These are phyloP conservation scores for Salvator merianae DNA, from an alignment of 2,113 vertebrate species.

Conservation along the genomic window DNA sequence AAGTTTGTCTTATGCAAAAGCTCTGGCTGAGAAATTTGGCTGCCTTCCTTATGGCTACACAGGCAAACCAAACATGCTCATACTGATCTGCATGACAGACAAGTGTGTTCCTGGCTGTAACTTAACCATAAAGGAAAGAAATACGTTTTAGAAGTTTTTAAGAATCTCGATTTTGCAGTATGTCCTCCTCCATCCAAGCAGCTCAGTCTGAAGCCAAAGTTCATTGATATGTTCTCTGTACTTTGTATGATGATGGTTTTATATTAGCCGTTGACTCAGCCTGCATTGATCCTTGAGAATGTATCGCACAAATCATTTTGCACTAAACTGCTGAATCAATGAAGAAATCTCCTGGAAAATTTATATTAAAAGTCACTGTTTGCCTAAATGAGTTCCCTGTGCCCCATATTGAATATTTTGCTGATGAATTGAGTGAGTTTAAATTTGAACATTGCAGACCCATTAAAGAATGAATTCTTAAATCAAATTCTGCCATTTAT, in stretches of 20 bases:
- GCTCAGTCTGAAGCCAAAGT: slow-evolving; percentile 82
- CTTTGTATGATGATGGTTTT: slow-evolving; percentile 82
- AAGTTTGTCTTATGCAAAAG: neutral
- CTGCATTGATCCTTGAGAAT: slow-evolving; percentile 93
- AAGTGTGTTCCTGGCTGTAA: neutral
- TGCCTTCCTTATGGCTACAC: neutral
- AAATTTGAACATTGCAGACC: slow-evolving; percentile 94
- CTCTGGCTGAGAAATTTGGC: neutral
- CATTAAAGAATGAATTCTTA: slow-evolving; percentile 97
- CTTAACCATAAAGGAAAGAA: neutral
- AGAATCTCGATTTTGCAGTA: slow-evolving; percentile 27
- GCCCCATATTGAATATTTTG: slow-evolving; percentile 94
- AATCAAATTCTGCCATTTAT: slow-evolving; percentile 97
- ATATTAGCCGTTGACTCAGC: slow-evolving; percentile 87
- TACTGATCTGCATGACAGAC: neutral
- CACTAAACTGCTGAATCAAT: slow-evolving; percentile 95
- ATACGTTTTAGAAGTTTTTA: neutral
- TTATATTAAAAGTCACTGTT: slow-evolving; percentile 95
- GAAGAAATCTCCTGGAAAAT: slow-evolving; percentile 99
- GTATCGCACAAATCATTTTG: slow-evolving; percentile 99
- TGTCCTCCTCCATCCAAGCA: slow-evolving; percentile 43
- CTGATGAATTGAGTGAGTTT: slow-evolving; percentile 99
- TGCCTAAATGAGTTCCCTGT: slow-evolving; percentile 89
- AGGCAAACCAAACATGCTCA: too few species aligned
- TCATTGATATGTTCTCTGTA: slow-evolving; percentile 79